phyloP scores from a whole-genome alignment of 1,140 invertebrate genomes.

The Drosophila suzukii region DNA sequence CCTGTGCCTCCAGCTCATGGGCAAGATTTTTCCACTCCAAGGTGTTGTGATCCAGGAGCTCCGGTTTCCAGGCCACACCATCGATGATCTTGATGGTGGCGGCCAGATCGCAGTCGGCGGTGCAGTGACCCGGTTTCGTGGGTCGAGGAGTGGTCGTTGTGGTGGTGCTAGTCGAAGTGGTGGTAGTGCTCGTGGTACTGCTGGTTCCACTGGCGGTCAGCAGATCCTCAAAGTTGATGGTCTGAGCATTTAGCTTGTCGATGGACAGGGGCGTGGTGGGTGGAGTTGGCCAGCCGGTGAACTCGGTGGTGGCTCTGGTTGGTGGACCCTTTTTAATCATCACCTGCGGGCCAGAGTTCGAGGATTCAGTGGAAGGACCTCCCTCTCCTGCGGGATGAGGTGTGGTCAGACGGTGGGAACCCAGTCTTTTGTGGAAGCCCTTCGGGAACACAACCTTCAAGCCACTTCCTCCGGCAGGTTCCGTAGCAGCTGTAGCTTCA shows the following conservation, averaged over 20 bases:
- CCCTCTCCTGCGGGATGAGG: slow-evolving; percentile 77
- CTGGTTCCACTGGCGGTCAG: slow-evolving; percentile 52
- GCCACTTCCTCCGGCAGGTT: slow-evolving; percentile 76
- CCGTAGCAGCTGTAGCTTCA: slow-evolving; percentile 10
- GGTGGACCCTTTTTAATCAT: slow-evolving; percentile 93
- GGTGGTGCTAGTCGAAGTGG: slow-evolving; percentile 90
- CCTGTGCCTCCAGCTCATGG: slow-evolving; percentile 91
- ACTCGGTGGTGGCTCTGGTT: slow-evolving; percentile 92
- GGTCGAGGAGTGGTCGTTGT: slow-evolving; percentile 90
- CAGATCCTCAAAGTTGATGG: slow-evolving; percentile 83
- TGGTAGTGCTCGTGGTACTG: slow-evolving; percentile 86
- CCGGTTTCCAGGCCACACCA: slow-evolving; percentile 92
- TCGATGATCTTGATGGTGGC: slow-evolving; percentile 93
- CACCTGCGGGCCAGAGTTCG: slow-evolving; percentile 85
- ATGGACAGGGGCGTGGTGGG: slow-evolving; percentile 93
- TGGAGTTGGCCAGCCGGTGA: slow-evolving; percentile 94
- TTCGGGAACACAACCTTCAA: slow-evolving; percentile 92
- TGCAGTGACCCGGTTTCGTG: slow-evolving; percentile 92
- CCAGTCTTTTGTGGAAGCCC: slow-evolving; percentile 89
- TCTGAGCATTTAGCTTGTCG: slow-evolving; percentile 91
- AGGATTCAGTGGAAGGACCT: slow-evolving; percentile 59
- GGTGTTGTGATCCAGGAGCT: slow-evolving; percentile 93
- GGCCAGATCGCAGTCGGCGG: slow-evolving; percentile 91
- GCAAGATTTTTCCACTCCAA: slow-evolving; percentile 93
- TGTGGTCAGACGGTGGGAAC: slow-evolving; percentile 87